phyloP scores from a whole-genome alignment of 2,113 vertebrate genomes.

The Apus apus region DNA sequence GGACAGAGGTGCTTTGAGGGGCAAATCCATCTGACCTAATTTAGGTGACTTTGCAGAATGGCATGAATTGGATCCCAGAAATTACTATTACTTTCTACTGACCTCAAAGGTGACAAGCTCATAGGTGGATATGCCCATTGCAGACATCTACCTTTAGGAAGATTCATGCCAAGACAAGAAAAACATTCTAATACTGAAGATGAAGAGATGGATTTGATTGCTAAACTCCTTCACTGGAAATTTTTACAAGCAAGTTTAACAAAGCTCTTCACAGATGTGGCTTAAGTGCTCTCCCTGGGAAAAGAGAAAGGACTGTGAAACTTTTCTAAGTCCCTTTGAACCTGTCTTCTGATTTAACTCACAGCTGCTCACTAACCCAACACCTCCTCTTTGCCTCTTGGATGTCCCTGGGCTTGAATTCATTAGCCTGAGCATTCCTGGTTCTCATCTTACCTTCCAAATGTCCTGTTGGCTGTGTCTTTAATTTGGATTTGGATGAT shows the following conservation, averaged over 20 bases:
- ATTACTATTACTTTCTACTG: neutral
- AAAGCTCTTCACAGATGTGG: neutral
- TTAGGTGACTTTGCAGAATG: neutral
- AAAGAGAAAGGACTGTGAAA: neutral
- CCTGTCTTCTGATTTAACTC: neutral
- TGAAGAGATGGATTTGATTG: neutral
- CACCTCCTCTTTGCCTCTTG: neutral
- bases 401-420: neutral
- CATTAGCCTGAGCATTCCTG: neutral
- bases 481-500: constrained; percentile 92
- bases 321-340: neutral
- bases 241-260: neutral
- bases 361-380: neutral
- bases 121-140: neutral
- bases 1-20: neutral
- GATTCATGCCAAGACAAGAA: neutral
- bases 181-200: neutral
- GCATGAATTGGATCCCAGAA: neutral
- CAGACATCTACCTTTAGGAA: neutral
- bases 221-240: neutral
- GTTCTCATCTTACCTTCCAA: constrained; percentile 81
- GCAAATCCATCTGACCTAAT: neutral
- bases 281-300: neutral
- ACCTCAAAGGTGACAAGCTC: neutral
- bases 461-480: constrained; percentile 74